Evolutionary conservation across 1,140 invertebrate genomes (phyloP), one percentile per base, ranked within the genome.

Genomic region (Saccostrea cuccullata): DNA sequence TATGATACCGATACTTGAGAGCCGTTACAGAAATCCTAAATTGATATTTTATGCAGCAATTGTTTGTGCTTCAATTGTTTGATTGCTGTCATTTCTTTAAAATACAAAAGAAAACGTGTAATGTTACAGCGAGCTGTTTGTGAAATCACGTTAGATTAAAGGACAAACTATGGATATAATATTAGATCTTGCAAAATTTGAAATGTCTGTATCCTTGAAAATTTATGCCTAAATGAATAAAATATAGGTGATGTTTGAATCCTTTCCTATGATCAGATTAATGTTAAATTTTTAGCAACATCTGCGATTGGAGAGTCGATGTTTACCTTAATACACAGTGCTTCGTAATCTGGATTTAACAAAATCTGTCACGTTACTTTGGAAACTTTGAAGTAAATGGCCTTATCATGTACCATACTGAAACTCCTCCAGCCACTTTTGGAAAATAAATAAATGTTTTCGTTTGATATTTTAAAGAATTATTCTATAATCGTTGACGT

Each of bases 371-470:
- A 64, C n/a, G 58, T 64, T 64, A n/a, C 58, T 64, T 64, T 64
- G 58, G 58, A 64, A 64, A 64, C 58, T 64, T 64, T 20, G n/a
- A 64, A 64, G 17, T 64, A n/a, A 64, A 64, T 64, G 58, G 58
- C 58, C 58, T 64, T 64, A 64, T 64, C 58, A 64, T 60, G 58
- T 60, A 15, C 13, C 9, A 60, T 20, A 17, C 17, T 17, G 13
- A 11, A 60, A 20, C 17, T 17, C 58, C 58, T n/a, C 47, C 9
- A 47, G 47, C 47, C 58, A 64, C 6, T 6, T 64, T 64, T 64
- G 17, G n/a, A n/a, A 64, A 64, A n/a, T 2, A 20, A 6, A 20
- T 64, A 2, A 6, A 15, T 64, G 58, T 64, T 5, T 64, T 6
- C 47, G 47, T 47, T 47, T 9, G 47, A 47, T 47, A 47, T 47